A percentile compares a stretch with the other conserved stretches of the same genome.
These are phyloP conservation scores for Matsumurasca onukii DNA, from an alignment of 1,140 invertebrate species.

Conservation along the genomic window DNA sequence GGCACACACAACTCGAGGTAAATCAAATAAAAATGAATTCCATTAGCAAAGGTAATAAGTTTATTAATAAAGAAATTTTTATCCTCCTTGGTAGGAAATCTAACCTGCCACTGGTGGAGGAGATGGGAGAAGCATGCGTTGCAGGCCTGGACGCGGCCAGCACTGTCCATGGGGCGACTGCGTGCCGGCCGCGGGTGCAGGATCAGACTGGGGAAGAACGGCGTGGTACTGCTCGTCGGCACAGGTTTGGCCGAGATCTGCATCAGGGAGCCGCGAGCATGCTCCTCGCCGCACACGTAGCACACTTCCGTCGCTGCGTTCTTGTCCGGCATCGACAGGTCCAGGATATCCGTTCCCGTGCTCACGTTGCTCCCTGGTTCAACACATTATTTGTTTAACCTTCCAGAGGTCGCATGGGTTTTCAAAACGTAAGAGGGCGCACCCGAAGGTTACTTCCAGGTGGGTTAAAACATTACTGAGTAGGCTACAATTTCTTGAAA, in stretches of 20 bases:
- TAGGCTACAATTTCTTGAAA: too few species aligned
- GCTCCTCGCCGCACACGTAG: conserved; percentile 87
- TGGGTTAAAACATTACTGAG: too few species aligned
- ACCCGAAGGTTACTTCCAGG: too few species aligned
- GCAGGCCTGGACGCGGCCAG: conserved; percentile 75
- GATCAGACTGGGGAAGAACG: conserved; percentile 83
- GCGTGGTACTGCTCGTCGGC: conserved; percentile 39
- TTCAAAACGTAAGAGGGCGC: too few species aligned
- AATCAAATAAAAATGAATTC: too few species aligned
- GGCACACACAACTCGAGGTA: too few species aligned
- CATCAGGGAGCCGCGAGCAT: conserved; percentile 71
- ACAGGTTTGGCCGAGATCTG: conserved; percentile 60
- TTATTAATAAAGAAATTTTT: too few species aligned
- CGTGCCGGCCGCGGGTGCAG: conserved; percentile 78
- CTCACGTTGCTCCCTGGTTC: conserved; percentile 28
- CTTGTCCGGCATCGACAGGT: conserved; percentile 88
- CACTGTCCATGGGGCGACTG: conserved; percentile 80
- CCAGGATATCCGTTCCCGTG: conserved; percentile 67
- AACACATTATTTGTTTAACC: background rate
- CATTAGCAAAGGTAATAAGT: too few species aligned
- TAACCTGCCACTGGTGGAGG: conserved; percentile 75
- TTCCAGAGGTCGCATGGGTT: too few species aligned
- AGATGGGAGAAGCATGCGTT: conserved; percentile 77
- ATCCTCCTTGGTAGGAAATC: too few species aligned
- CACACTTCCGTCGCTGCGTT: conserved; percentile 86